These are phyloP conservation scores for Chymomyza costata DNA, from an alignment of 1,140 invertebrate species.

Conservation along the genomic window DNA sequence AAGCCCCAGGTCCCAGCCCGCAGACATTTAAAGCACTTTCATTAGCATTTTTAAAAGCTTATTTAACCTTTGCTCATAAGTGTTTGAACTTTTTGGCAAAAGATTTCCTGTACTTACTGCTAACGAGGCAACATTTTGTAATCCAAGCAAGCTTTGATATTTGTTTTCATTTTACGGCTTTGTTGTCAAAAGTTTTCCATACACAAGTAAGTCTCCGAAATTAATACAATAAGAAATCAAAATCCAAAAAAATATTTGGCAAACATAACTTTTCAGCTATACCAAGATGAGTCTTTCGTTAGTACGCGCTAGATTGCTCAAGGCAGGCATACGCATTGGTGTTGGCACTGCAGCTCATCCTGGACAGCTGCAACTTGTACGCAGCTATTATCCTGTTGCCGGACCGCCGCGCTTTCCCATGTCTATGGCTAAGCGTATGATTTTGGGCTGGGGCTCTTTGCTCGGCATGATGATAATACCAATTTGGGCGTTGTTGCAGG, in stretches of 20 bases:
- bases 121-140: no score
- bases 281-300: conserved; percentile 27
- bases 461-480: conserved; percentile 51
- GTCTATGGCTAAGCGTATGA: conserved; percentile 18
- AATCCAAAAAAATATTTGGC: no score
- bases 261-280: no score
- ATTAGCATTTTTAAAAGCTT: conserved; percentile 53
- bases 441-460: conserved; percentile 31
- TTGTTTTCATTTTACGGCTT: no score
- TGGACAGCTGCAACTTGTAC: conserved; percentile 18
- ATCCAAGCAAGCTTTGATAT: conserved; percentile 15
- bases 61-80: conserved; percentile 36
- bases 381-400: conserved; percentile 27
- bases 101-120: conserved; percentile 10
- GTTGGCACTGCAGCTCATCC: neutral
- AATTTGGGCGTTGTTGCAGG: conserved; percentile 23
- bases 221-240: no score
- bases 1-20: conserved; percentile 17
- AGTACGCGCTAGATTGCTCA: conserved; percentile 6
- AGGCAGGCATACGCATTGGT: neutral
- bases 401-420: conserved; percentile 50
- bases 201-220: no score
- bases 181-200: no score
- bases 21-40: conserved; percentile 15
- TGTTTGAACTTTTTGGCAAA: conserved; percentile 30